Base-by-base conservation (phyloP, 2,113 vertebrate genomes). In the Apaloderma vittatum region DNA sequence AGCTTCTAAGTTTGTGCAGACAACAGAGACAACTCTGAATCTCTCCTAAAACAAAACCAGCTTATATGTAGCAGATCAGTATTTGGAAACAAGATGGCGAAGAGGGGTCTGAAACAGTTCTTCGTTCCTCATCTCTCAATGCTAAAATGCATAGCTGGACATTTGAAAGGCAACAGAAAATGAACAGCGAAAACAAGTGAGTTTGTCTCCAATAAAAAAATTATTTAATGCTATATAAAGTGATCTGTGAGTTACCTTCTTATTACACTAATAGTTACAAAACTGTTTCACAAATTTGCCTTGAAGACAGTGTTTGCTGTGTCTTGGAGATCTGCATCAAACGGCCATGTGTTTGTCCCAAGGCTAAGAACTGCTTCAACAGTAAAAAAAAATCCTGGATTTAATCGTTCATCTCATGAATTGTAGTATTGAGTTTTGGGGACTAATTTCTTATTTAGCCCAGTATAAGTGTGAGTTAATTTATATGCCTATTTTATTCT, bases 121-220 rank as follows among this genome's bases (percentile, higher is more conserved):
- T 70, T 86, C 34, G 30, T 77, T 80, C 9, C 23, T 49, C 49
- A 57, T 27, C 17, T 77, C 80, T 74, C 68, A 55, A 3, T n/a
- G 26, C 15, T 63, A 26, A 85, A 90, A 82, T 52, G 22, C 19
- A 58, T 34, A 74, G 74, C 1, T 51, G 27, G 27, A 8, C 30
- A 45, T 55, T 70, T 51, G 24, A 93, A 88, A 88, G 21, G 21
- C 21, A 87, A 37, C 5, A 66, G n/a, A 72, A 65, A 66, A 55
- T 6, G 12, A 27, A 27, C 2, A 34, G 32, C 46, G 19, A 45
- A 86, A 73, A 71, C 7, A 37, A 23, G 9, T 0, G 0, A n/a
- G 8, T 88, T 92, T 77, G 11, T 54, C 8, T 62, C 24, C 22
- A 88, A 3, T 2, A 34, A 7, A 26, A 72, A 85, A 72, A 49